phyloP scores from a whole-genome alignment of 2,797 vertebrate genomes.

The Mus caroli region DNA sequence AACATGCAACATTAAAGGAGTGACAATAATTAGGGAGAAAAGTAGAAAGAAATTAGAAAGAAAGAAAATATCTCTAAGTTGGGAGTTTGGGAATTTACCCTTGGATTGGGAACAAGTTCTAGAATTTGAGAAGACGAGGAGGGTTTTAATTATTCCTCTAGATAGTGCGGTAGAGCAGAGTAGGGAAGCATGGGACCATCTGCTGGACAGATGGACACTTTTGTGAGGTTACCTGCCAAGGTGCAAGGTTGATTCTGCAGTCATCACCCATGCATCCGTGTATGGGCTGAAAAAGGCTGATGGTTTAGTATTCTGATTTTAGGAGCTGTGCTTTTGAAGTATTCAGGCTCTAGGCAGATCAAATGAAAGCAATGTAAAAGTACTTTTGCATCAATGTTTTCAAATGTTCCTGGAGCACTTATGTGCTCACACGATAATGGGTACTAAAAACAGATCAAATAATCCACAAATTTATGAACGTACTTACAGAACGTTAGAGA shows the following conservation, averaged over 20 bases:
- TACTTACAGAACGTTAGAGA: neutral
- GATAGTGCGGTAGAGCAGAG: neutral
- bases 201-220: neutral
- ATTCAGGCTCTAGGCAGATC: neutral
- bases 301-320: neutral
- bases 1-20: neutral
- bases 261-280: neutral
- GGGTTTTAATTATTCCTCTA: neutral
- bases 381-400: neutral
- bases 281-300: neutral
- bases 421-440: neutral
- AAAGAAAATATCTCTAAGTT: neutral
- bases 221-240: neutral
- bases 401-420: too few relatives aligned
- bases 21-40: neutral
- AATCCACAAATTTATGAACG: neutral
- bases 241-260: neutral
- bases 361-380: neutral
- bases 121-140: neutral
- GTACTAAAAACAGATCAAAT: neutral
- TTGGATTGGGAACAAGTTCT: neutral
- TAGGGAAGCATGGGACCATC: neutral
- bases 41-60: neutral
- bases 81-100: neutral
- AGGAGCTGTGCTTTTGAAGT: neutral